Percentiles rank a stretch among this genome's conserved stretches.
Conservation (phyloP, 1,140 invertebrate genomes). For the Oncopeltus fasciatus region DNA sequence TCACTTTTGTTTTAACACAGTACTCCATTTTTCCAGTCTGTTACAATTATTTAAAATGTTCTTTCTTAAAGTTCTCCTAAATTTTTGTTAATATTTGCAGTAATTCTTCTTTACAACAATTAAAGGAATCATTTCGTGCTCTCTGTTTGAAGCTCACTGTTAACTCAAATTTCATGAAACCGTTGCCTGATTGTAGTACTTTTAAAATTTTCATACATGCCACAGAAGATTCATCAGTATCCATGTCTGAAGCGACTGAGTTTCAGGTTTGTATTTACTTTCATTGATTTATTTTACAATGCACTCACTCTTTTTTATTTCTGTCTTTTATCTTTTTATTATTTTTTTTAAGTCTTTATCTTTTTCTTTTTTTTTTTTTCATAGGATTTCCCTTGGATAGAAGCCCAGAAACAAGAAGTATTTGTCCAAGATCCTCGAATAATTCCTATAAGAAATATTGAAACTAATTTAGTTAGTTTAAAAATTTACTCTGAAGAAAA, state of each 20-base stretch:
- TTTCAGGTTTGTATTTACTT: slow-evolving; percentile 10
- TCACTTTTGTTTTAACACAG: no score
- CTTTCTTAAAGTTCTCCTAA: no score
- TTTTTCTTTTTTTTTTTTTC: no score
- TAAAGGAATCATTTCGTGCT: slow-evolving; percentile 40
- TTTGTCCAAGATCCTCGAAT: slow-evolving; percentile 7
- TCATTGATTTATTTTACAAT: background rate
- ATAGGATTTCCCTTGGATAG: slow-evolving; percentile 20
- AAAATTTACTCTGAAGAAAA: slow-evolving; percentile 18
- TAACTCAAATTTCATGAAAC: slow-evolving; percentile 32
- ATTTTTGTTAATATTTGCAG: no score
- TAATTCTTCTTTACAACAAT: slow-evolving; percentile 38
- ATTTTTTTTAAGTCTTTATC: background rate
- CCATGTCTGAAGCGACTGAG: slow-evolving; percentile 13
- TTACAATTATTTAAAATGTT: no score
- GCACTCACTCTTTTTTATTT: background rate
- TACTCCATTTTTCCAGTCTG: no score
- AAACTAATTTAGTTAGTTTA: slow-evolving; percentile 18
- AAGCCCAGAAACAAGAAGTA: slow-evolving; percentile 4
- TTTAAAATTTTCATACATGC: slow-evolving; percentile 41
- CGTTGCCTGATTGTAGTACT: slow-evolving; percentile 34
- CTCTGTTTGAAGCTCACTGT: slow-evolving; percentile 40
- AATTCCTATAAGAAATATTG: slow-evolving; percentile 17
- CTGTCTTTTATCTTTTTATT: background rate
- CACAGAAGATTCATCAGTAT: slow-evolving; percentile 36